A percentile compares a stretch with the other conserved stretches of the same genome.
Conservation (phyloP, 1,140 invertebrate genomes). For the Pectinophora gossypiella region DNA sequence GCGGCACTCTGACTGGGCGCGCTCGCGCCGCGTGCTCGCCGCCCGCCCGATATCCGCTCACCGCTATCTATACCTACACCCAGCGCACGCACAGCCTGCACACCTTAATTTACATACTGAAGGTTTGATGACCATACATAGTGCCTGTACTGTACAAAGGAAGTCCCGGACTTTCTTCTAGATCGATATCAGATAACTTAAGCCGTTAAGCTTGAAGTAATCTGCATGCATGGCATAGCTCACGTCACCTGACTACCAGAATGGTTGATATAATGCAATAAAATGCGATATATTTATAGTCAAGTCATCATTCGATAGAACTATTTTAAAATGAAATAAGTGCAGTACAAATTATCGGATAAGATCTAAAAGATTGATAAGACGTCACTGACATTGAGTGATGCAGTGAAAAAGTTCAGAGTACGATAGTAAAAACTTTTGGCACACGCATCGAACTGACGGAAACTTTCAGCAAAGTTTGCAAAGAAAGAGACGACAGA, state of each 20-base stretch:
- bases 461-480: slow-evolving; percentile 14
- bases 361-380: no score
- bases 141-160: not conserved
- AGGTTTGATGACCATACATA: slow-evolving; percentile 23
- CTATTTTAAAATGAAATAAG: no score
- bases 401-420: slow-evolving; percentile 9
- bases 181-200: not conserved
- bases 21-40: slow-evolving; percentile 59
- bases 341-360: no score
- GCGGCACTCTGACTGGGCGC: slow-evolving; percentile 72
- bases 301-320: no score
- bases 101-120: slow-evolving; percentile 59
- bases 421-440: slow-evolving; percentile 9
- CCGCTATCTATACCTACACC: slow-evolving; percentile 45
- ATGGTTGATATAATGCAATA: no score
- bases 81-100: slow-evolving; percentile 34
- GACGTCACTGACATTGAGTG: no score
- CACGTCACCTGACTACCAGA: no score
- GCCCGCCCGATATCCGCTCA: slow-evolving; percentile 61
- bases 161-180: not conserved
- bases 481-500: slow-evolving; percentile 8
- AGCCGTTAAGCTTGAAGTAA: not conserved
- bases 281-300: no score
- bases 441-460: slow-evolving; percentile 8
- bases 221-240: not conserved